A percentile compares a stretch with the other conserved stretches of the same genome.
Conservation (phyloP, 2,888 invertebrate genomes). For the Plebejus argus region DNA sequence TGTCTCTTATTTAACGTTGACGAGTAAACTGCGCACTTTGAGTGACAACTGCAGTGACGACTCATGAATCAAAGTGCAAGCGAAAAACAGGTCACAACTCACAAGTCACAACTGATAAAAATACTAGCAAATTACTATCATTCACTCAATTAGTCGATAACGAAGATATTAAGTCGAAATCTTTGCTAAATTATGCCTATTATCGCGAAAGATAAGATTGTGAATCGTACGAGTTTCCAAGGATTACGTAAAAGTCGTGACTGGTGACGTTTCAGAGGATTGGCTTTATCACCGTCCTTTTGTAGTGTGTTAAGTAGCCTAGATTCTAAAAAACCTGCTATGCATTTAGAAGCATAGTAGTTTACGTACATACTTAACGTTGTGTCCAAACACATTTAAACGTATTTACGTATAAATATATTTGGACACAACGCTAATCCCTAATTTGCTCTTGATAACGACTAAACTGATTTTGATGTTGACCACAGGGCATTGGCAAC, state of each 20-base stretch:
- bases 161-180: slow-evolving; percentile 20
- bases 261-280: neutral
- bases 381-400: too few species aligned
- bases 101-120: slow-evolving; percentile 10
- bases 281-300: neutral
- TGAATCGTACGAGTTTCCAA: slow-evolving; percentile 14
- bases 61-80: neutral
- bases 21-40: neutral
- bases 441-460: too few species aligned
- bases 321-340: too few species aligned
- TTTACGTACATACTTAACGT: too few species aligned
- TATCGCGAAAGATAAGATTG: slow-evolving; percentile 24
- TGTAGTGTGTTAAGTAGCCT: neutral
- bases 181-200: slow-evolving; percentile 6
- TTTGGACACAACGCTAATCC: too few species aligned
- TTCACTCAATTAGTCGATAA: slow-evolving; percentile 8
- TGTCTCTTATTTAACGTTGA: neutral
- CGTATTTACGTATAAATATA: too few species aligned
- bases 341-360: too few species aligned
- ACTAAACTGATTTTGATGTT: too few species aligned
- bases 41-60: neutral
- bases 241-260: slow-evolving; percentile 18
- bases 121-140: slow-evolving; percentile 21
- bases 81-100: slow-evolving; percentile 9
- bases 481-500: too few species aligned